Evolutionary conservation across 1,140 invertebrate species (phyloP), one percentile per base, ranked within the genome.

Genomic region (Drosophila pectinifera): DNA sequence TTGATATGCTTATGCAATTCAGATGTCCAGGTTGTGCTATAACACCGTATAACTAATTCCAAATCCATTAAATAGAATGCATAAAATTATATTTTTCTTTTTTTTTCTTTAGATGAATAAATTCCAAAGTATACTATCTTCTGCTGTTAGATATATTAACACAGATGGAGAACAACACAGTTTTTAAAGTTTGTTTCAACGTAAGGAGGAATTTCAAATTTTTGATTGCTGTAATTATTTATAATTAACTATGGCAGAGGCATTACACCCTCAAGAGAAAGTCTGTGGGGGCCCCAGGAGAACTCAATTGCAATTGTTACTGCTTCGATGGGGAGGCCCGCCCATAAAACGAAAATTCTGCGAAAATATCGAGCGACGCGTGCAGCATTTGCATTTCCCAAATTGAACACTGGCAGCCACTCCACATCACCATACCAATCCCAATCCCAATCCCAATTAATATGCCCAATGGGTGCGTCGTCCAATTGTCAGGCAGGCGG

Each of bases 361-460:
- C 56, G 83, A 83, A 86, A 77, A 58, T 49, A 48, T 59, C 51
- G 53, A 34, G 34, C 42, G 43, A 56, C 39, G 63, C 77, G 49
- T 46, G 36, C 28, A 38, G 63, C 57, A 63, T 80, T 69, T 74
- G 31, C 31, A 57, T 76, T 88, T 67, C 59, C 83, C 69, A 49
- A 77, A 62, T 78, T 69, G 45, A 77, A 46, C 6, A 8, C 10
- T 28, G 57, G 39, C 26, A 8, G 31, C 24, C 57, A 31, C 41
- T 43, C 16, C 38, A 42, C 20, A 36, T 14, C 41, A 38, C 7
- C 31, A 31, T 18, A 20, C 58, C 31, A 65, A 18, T 26, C 43
- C 55, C 69, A 86, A 86, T 86, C 82, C 58, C 31, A 65, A 18
- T 26, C 43, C 55, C 69, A 86, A 86, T 86, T 88, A 88, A 82